phyloP scores from a whole-genome alignment of 2,797 vertebrate genomes.

The Takifugu ocellatus region DNA sequence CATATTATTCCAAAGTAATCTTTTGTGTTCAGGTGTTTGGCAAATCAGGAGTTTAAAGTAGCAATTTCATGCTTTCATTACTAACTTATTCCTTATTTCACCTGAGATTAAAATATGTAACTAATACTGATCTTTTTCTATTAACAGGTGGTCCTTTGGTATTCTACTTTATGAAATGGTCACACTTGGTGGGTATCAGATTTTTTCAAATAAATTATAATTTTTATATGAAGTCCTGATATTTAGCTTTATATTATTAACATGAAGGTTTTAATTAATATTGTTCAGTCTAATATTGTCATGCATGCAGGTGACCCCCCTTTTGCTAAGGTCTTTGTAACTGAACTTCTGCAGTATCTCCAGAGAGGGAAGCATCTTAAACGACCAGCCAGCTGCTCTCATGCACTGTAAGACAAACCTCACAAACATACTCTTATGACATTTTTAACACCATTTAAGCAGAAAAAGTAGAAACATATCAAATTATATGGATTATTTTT shows the following conservation, averaged over 20 bases:
- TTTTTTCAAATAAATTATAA: not conserved
- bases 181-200: constrained; percentile 80
- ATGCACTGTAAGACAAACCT: constrained; percentile 75
- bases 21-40: too few relatives aligned
- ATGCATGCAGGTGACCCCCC: constrained; percentile 83
- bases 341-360: constrained; percentile 82
- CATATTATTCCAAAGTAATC: too few relatives aligned
- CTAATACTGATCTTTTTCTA: not conserved
- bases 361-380: constrained; percentile 81
- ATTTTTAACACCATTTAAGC: too few relatives aligned
- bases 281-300: not conserved
- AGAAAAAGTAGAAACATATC: not conserved
- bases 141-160: constrained; percentile 91
- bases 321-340: constrained; percentile 76
- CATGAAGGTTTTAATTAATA: not conserved
- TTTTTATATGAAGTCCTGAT: not conserved
- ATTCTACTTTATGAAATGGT: constrained; percentile 93
- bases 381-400: constrained; percentile 79
- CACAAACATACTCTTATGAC: not conserved
- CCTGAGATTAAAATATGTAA: not conserved
- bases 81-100: not conserved
- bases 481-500: not conserved
- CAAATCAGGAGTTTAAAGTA: too few relatives aligned
- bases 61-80: not conserved
- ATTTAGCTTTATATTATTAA: not conserved